Percentiles rank a stretch among this genome's conserved stretches.
Conservation (phyloP, 2,113 vertebrate species). For the Tichodroma muraria region DNA sequence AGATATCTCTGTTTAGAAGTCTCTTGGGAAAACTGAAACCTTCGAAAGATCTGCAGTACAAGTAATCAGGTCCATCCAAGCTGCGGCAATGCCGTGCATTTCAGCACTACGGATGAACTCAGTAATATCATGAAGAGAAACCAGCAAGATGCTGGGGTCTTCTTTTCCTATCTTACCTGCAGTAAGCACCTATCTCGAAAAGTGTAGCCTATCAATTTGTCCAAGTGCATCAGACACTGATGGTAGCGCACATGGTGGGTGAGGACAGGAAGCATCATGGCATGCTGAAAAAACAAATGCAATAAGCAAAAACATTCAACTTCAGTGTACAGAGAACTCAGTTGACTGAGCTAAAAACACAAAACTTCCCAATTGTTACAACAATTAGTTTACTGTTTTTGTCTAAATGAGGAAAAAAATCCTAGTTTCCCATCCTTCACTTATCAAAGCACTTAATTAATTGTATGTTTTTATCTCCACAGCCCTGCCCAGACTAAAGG, state of each 20-base stretch:
- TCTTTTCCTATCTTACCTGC: conserved; percentile 77
- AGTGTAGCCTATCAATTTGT: conserved; percentile 90
- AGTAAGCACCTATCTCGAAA: conserved; percentile 95
- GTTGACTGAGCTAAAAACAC: background rate
- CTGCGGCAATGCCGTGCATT: background rate
- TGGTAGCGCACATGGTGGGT: conserved; percentile 99
- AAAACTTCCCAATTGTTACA: background rate
- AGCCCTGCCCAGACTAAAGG: background rate
- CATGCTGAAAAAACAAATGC: conserved; percentile 77
- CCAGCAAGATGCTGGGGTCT: background rate
- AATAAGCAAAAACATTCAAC: background rate
- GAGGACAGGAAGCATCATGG: conserved; percentile 98
- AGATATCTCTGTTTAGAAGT: background rate
- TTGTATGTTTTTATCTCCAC: background rate
- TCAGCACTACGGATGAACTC: background rate
- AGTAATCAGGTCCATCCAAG: background rate
- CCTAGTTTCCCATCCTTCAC: background rate
- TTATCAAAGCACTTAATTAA: background rate
- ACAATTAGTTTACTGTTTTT: background rate
- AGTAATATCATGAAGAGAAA: background rate
- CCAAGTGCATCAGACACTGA: conserved; percentile 96
- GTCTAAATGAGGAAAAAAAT: background rate
- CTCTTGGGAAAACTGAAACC: background rate
- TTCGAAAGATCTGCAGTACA: background rate
- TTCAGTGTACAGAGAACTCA: background rate